These are phyloP conservation scores for Choristoneura fumiferana DNA, from an alignment of 1,140 invertebrate species.

Conservation along the genomic window DNA sequence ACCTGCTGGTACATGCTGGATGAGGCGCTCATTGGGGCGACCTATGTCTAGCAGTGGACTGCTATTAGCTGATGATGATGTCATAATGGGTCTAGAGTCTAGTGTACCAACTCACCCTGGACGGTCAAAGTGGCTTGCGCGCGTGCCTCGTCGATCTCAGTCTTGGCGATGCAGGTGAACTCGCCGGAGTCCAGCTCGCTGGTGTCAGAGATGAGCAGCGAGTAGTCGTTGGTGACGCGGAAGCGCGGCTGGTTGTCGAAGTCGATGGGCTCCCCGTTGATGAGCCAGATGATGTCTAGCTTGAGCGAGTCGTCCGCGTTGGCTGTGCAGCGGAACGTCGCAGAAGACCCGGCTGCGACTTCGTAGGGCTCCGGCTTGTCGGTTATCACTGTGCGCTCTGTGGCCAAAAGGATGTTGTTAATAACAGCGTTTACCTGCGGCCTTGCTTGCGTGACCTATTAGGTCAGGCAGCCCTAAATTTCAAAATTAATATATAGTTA, in stretches of 20 bases:
- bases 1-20: too few relatives aligned
- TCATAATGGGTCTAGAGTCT: background rate
- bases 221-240: slow-evolving; percentile 91
- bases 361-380: slow-evolving; percentile 94
- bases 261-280: slow-evolving; percentile 91
- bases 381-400: slow-evolving; percentile 90
- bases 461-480: too few relatives aligned
- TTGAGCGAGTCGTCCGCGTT: slow-evolving; percentile 89
- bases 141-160: slow-evolving; percentile 90
- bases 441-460: too few relatives aligned
- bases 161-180: slow-evolving; percentile 97
- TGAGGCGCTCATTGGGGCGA: too few relatives aligned
- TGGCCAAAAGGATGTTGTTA: background rate
- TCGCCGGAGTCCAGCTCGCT: slow-evolving; percentile 95
- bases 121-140: slow-evolving; percentile 94
- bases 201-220: slow-evolving; percentile 95
- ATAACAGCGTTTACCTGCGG: too few relatives aligned
- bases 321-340: slow-evolving; percentile 96
- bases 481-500: too few relatives aligned
- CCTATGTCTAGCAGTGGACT: too few relatives aligned
- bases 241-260: slow-evolving; percentile 92
- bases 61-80: too few relatives aligned
- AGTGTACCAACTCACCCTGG: slow-evolving; percentile 81
- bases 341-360: slow-evolving; percentile 91
- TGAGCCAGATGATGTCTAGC: slow-evolving; percentile 92